These are phyloP conservation scores for Conomelus anceps DNA, from an alignment of 2,888 invertebrate species.

Conservation along the genomic window DNA sequence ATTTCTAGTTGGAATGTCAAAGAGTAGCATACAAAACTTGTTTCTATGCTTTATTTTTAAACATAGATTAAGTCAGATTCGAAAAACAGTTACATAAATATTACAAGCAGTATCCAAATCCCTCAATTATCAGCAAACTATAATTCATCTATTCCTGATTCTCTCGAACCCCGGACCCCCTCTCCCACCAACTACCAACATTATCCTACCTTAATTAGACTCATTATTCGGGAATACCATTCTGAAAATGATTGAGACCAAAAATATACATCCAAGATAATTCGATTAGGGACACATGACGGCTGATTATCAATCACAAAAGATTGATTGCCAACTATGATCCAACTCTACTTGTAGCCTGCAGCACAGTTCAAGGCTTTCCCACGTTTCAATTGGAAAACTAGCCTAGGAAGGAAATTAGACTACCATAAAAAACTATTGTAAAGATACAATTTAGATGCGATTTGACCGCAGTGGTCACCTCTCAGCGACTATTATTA, in stretches of 20 bases:
- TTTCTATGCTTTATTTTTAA: too few species aligned
- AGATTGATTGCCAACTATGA: not conserved
- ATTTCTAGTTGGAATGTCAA: too few species aligned
- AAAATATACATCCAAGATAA: not conserved
- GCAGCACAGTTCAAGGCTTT: not conserved
- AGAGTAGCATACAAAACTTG: too few species aligned
- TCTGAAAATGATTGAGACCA: not conserved
- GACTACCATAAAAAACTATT: not conserved
- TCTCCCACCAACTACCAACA: not conserved
- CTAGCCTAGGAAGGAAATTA: not conserved
- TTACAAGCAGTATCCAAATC: too few species aligned
- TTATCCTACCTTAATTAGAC: not conserved
- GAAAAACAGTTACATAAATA: too few species aligned
- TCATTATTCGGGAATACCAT: not conserved
- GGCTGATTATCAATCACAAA: not conserved
- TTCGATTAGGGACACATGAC: not conserved
- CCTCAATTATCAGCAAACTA: too few species aligned
- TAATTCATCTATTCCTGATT: too few species aligned
- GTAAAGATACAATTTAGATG: not conserved
- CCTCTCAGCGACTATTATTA: not conserved
- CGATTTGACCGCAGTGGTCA: not conserved
- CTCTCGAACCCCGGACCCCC: too few species aligned
- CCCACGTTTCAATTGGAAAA: not conserved
- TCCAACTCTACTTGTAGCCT: not conserved
- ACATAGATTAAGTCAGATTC: too few species aligned